Percentiles rank a stretch among this genome's conserved stretches.
Evolutionary conservation across 2,888 invertebrate species (phyloP).

Genomic region (Parelbella ahira): DNA sequence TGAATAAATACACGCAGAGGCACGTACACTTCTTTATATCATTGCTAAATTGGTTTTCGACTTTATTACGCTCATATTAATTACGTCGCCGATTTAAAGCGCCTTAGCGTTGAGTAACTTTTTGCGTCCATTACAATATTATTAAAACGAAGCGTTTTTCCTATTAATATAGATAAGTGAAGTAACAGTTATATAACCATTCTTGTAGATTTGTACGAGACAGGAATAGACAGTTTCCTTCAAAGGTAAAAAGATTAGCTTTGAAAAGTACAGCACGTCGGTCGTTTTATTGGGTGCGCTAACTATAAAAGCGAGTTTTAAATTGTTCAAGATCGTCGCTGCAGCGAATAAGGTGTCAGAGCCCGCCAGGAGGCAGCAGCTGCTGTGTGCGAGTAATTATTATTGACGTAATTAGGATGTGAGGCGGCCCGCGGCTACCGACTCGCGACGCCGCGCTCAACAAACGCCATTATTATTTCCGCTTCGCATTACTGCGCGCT

Average conservation of each 20-base stretch:
- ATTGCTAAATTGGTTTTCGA: constrained; percentile 14
- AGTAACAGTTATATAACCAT: constrained; percentile 6
- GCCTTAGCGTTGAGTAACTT: too few relatives aligned
- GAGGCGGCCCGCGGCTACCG: constrained; percentile 63
- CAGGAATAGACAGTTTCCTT: constrained; percentile 10
- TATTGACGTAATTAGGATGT: constrained; percentile 78
- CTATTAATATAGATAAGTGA: too few relatives aligned
- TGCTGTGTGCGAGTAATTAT: constrained; percentile 71
- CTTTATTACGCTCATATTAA: constrained; percentile 4
- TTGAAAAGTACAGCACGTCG: constrained; percentile 6
- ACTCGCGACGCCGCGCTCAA: constrained; percentile 54
- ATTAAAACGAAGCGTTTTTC: too few relatives aligned
- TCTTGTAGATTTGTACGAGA: constrained; percentile 2
- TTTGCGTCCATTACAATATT: too few relatives aligned
- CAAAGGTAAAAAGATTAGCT: constrained; percentile 4
- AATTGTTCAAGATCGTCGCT: constrained; percentile 15
- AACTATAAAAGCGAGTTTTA: constrained; percentile 18
- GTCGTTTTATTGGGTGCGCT: constrained; percentile 14
- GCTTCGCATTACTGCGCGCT: constrained; percentile 66
- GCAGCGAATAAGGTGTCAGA: constrained; percentile 44
- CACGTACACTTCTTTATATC: constrained; percentile 3
- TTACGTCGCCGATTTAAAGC: neutral
- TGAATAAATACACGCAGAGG: constrained; percentile 4
- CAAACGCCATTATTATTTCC: constrained; percentile 77
- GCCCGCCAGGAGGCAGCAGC: constrained; percentile 45